Conservation (phyloP, 2,797 vertebrate genomes). For the Aratinga solstitialis region DNA sequence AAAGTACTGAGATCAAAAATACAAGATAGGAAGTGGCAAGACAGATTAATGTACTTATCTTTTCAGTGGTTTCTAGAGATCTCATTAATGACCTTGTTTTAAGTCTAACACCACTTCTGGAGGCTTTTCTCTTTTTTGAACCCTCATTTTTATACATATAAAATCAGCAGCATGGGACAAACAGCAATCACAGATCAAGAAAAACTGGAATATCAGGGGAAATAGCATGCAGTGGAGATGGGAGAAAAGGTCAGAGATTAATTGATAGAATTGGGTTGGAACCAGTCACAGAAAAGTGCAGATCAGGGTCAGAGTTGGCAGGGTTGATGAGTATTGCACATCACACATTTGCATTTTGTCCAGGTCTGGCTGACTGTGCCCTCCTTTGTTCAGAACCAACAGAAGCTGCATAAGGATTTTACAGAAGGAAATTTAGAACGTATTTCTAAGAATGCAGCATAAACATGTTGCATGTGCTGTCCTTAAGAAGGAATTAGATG, state of each 20-base stretch:
- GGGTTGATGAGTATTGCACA: background rate
- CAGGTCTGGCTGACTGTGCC: background rate
- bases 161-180: background rate
- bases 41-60: conserved; percentile 41
- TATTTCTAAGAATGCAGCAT: background rate
- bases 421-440: background rate
- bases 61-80: conserved; percentile 24
- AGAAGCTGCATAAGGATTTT: background rate
- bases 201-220: background rate
- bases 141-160: background rate
- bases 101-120: background rate
- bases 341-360: background rate
- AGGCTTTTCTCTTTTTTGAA: background rate
- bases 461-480: background rate
- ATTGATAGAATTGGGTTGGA: background rate
- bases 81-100: conserved; percentile 23
- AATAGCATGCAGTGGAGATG: background rate
- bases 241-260: background rate
- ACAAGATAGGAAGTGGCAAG: conserved; percentile 40
- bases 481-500: background rate
- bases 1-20: conserved; percentile 35
- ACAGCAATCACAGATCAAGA: background rate
- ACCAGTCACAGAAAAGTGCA: background rate
- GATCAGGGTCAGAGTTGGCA: background rate
- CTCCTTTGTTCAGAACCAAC: background rate